Evolutionary conservation across 2,797 vertebrate species (phyloP).

Genomic region (Hozukius guyotensis): DNA sequence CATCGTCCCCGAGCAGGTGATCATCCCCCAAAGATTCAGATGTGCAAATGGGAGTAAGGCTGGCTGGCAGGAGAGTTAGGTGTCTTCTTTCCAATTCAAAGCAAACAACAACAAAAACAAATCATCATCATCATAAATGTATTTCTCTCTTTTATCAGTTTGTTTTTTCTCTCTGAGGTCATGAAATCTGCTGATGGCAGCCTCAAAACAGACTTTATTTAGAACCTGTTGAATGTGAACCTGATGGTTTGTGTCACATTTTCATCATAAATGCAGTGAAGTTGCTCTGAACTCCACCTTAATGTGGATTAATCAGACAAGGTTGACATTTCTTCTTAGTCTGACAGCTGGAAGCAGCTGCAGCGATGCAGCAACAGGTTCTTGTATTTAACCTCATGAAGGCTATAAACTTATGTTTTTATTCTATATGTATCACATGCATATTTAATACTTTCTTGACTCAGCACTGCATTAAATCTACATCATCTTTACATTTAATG

Average conservation of each 20-base stretch:
- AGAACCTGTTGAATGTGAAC: not conserved
- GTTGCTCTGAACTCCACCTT: not conserved
- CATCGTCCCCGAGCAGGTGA: constrained; percentile 31
- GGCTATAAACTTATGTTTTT: not conserved
- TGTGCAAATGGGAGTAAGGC: not conserved
- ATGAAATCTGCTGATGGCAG: not conserved
- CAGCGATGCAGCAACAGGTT: constrained; percentile 34
- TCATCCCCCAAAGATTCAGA: not conserved
- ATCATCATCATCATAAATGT: not conserved
- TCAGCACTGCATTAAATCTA: not conserved
- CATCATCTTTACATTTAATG: not conserved
- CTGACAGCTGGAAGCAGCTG: not conserved
- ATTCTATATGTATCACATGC: no score
- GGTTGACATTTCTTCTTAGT: not conserved
- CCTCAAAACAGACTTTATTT: not conserved
- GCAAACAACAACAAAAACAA: not conserved
- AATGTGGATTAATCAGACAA: not conserved
- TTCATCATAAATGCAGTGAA: not conserved
- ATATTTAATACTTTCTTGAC: not conserved
- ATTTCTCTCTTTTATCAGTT: not conserved
- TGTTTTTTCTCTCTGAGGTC: not conserved
- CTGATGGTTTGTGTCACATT: not conserved
- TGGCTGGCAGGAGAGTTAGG: not conserved
- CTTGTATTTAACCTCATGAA: not conserved
- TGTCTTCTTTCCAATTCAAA: not conserved